Evolutionary conservation across 30 jellyfish, hydroid and myxozoan genomes (phyloP), one percentile per base, ranked within the genome.

Genomic region (Aurelia aurita): DNA sequence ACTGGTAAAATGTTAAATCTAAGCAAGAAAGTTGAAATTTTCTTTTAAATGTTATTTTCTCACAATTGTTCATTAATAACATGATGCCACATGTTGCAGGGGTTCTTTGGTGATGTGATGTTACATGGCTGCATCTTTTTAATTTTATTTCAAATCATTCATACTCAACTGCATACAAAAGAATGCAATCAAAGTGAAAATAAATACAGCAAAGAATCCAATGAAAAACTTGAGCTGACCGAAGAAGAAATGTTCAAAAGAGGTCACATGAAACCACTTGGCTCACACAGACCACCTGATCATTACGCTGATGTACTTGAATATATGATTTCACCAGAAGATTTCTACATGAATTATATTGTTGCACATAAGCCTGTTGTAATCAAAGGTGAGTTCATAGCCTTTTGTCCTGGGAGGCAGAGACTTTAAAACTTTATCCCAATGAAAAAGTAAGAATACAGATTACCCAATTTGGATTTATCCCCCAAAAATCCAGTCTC

Each of bases 261-360:
- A 29, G 97, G 97, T n/a, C 97, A 90, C 76, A 19, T 80, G 87
- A 71, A 89, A 65, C 94, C 94, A 62, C 76, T 89, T 72, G 97
- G 97, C 11, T 82, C 97, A n/a, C 97, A 90, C 54, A 67, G 68
- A 22, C 95, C 94, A 53, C 91, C 97, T 26, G 96, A 87, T 65
- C 58, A 18, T 51, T 58, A 39, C 29, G 94, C 86, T 27, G 97
- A 90, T 47, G 89, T 22, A 47, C 84, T 90, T 4, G 72, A 87
- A n/a, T 90, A 58, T 69, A 90, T 90, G 97, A 82, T 82, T 27
- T 90, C 97, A 27, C 97, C 97, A 20, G 95, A 90, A 34, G 97
- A 90, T 78, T 90, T 90, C 44, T 90, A 90, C 51, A 82, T 90
- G 95, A 90, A 90, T 58, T 90, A 81, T 82, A 95, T 90, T 75